Conservation (phyloP, 2,113 vertebrate genomes). For the Pyxicephalus adspersus region DNA sequence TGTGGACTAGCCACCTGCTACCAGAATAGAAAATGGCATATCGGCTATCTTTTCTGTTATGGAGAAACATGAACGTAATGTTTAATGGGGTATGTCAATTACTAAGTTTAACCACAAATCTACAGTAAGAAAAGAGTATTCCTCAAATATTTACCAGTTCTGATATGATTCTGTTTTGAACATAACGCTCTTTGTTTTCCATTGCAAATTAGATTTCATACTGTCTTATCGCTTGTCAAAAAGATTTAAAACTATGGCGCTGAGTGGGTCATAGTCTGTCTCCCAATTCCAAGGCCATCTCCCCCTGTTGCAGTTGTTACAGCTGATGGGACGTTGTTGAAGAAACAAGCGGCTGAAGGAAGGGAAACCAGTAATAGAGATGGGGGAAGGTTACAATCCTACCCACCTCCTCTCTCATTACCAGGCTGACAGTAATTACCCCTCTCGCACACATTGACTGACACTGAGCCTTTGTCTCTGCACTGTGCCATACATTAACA, state of each 20-base stretch:
- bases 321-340: constrained; percentile 40
- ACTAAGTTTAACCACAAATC: background rate
- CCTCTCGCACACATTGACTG: constrained; percentile 43
- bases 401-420: constrained; percentile 50
- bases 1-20: constrained; percentile 41
- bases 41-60: background rate
- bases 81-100: background rate
- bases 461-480: constrained; percentile 35
- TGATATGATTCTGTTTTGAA: background rate
- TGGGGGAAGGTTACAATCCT: constrained; percentile 37
- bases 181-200: background rate
- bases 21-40: background rate
- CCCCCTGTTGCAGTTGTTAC: constrained; percentile 45
- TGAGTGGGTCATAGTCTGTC: constrained; percentile 3
- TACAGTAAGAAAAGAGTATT: background rate
- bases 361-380: constrained; percentile 48
- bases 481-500: constrained; percentile 40
- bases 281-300: constrained; percentile 19
- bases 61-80: background rate
- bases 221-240: background rate
- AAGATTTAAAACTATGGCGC: background rate
- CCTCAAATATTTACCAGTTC: background rate
- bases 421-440: constrained; percentile 54
- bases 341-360: constrained; percentile 46
- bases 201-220: background rate